Percentiles rank a stretch among this genome's conserved stretches.
Conservation (phyloP, 2,797 vertebrate genomes). For the Enteromius afrohamiltoni region DNA sequence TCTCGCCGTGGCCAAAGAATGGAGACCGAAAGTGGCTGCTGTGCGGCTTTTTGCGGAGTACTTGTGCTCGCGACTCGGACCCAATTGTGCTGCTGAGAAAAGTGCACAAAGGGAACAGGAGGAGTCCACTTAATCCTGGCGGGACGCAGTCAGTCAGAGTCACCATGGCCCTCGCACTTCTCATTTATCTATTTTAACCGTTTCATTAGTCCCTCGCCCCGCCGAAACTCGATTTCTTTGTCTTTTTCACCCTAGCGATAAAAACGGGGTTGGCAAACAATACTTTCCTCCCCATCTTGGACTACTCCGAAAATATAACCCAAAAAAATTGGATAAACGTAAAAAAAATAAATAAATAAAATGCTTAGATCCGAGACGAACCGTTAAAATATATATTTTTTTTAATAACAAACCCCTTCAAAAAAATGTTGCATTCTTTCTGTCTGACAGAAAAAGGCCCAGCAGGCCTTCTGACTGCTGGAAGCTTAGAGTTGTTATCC, state of each 20-base stretch:
- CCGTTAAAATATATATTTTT: constrained; percentile 57
- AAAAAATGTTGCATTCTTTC: constrained; percentile 55
- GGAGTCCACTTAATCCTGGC: constrained; percentile 75
- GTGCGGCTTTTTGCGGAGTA: constrained; percentile 48
- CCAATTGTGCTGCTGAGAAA: constrained; percentile 72
- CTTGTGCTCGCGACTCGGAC: constrained; percentile 62
- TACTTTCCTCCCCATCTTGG: not conserved
- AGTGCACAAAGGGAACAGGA: constrained; percentile 73
- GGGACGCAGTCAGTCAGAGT: constrained; percentile 69
- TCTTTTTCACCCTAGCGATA: constrained; percentile 68
- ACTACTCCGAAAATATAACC: constrained; percentile 21
- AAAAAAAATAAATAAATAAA: not conserved
- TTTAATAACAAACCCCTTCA: constrained; percentile 57
- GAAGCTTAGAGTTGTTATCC: constrained; percentile 73
- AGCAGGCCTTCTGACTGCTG: constrained; percentile 66
- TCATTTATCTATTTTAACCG: constrained; percentile 70
- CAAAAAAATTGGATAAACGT: constrained; percentile 31
- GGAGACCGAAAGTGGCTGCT: constrained; percentile 53
- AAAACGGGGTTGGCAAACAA: constrained; percentile 60
- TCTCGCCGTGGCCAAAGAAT: constrained; percentile 49
- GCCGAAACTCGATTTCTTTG: constrained; percentile 60
- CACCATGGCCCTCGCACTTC: constrained; percentile 60
- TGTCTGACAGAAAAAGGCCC: constrained; percentile 57
- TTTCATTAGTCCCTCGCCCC: constrained; percentile 70
- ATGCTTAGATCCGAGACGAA: constrained; percentile 48